Evolutionary conservation across 1,140 invertebrate genomes (phyloP), one percentile per base, ranked within the genome.

Genomic region (Cydia pomonella): DNA sequence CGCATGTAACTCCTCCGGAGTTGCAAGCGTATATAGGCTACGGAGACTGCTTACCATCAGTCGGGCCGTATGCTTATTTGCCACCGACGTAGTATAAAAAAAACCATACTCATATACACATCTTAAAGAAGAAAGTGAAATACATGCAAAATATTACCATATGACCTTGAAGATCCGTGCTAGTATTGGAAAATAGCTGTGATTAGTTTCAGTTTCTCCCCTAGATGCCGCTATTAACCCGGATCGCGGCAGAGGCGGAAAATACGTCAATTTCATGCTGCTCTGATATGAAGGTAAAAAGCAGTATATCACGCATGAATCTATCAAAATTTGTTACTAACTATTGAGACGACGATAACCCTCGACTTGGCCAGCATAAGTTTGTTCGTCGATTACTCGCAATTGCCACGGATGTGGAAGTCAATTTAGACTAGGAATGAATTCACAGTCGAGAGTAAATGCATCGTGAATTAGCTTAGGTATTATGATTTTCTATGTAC

Each of bases 141-240:
- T 27, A 66, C 63, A 66, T 29, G 13, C 29, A 6, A 44, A 66
- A 41, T 3, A 38, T 69, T 69, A 69, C 29, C 64, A 69, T 69
- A 69, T 12, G 29, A 6, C 64, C 64, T 69, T 69, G 64, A 69
- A 69, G 16, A 41, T 59, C 64, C 16, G 63, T 18, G 64, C n/a
- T 33, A 18, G 7, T 18, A 33, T 18, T 33, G 23, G 33, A 41
- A 69, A 69, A 38, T 38, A 69, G 18, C 64, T 33, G 33, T 10
- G 64, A 69, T 69, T 69, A 69, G 64, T 69, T 69, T 69, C 64
- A 69, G 64, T 69, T 69, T 69, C 64, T 18, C n/a, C 16, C 27
- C 6, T 7, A 69, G 33, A 69, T 69, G 64, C 41, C 33, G 64
- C n/a, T 69, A 38, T 69, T 69, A 69, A 38, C 64, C 64, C 23